Base-by-base conservation (phyloP, 2,888 invertebrate species). In the Cordilura impudica region DNA sequence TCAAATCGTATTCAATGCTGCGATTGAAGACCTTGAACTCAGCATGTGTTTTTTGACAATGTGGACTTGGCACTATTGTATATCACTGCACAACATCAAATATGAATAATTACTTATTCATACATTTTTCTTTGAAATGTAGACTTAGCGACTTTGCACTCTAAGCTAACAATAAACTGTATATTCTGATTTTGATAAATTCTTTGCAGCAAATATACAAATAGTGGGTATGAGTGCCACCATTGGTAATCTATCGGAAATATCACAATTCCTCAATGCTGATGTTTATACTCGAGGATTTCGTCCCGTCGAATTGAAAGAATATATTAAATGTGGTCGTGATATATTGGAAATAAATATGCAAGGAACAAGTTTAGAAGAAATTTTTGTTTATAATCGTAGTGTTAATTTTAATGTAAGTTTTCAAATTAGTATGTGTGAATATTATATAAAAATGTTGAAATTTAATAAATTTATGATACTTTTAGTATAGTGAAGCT, bases 221-320 rank as follows among this genome's bases (percentile, higher is more conserved):
- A 94, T 99, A 73, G 93, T 99, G 16, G 98, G 97, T 19, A 98
- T 99, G 98, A 98, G 97, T 89, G 99, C 99, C 0, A 99, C 99
- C 0, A 95, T 99, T 83, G 97, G 96, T 73, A 98, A 99, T 90
- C 91, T 98, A 66, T 88, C 92, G 0, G 96, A 98, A 86, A 87
- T 99, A 49, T 93, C 95, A 0, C 85, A 88, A 66, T 99, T 98
- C 89, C 91, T 99, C 1, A 92, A 93, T 66, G 95, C 98, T 0
- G 94, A 95, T 61, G 91, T 96, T 12, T 98, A 95, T 88, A 92
- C 93, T 12, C 93, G 94, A 72, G 93, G 97, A 86, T 99, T 98
- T 90, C 92, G 98, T 47, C 98, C 98, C 0, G 95, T 98, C 1
- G 93, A 95, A 87, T 90, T 98, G 53, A 93, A 92, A 19, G 98